These are phyloP conservation scores for Discoglossus pictus DNA, from an alignment of 2,797 vertebrate species.

Conservation along the genomic window DNA sequence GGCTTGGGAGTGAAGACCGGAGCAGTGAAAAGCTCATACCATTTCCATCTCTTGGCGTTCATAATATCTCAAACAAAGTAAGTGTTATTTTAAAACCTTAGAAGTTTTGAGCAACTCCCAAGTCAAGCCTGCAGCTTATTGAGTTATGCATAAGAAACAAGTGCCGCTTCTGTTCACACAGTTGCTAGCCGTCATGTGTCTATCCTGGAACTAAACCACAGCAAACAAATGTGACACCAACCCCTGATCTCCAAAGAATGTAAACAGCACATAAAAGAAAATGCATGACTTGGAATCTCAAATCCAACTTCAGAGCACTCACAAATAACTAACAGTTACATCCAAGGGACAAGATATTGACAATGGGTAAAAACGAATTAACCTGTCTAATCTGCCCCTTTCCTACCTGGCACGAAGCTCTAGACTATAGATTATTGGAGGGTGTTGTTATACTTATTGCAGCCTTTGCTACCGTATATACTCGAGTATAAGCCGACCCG, in stretches of 20 bases:
- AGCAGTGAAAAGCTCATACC: background rate
- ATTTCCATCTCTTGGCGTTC: slow-evolving; percentile 6
- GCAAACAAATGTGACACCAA: background rate
- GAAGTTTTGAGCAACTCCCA: slow-evolving; percentile 18
- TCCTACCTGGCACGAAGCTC: too few species aligned
- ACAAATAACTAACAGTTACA: too few species aligned
- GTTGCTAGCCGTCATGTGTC: slow-evolving; percentile 17
- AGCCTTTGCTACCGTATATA: too few species aligned
- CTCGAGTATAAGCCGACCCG: too few species aligned
- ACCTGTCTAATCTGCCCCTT: too few species aligned
- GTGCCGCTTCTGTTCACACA: background rate
- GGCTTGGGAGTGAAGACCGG: slow-evolving; percentile 6
- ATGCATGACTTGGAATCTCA: too few species aligned
- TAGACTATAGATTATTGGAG: too few species aligned
- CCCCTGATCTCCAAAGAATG: background rate
- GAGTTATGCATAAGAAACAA: slow-evolving; percentile 8
- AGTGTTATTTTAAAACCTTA: slow-evolving; percentile 13
- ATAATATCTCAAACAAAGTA: slow-evolving; percentile 7
- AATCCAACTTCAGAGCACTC: too few species aligned
- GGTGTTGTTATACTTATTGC: too few species aligned
- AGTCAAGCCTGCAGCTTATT: background rate
- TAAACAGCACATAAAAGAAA: background rate
- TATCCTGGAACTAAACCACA: slow-evolving; percentile 4
- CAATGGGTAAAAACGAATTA: too few species aligned
- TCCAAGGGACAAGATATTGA: too few species aligned